Percentiles rank a stretch among this genome's conserved stretches.
phyloP scores from a whole-genome alignment of 2,113 vertebrate genomes.

The Cyanistes caeruleus region DNA sequence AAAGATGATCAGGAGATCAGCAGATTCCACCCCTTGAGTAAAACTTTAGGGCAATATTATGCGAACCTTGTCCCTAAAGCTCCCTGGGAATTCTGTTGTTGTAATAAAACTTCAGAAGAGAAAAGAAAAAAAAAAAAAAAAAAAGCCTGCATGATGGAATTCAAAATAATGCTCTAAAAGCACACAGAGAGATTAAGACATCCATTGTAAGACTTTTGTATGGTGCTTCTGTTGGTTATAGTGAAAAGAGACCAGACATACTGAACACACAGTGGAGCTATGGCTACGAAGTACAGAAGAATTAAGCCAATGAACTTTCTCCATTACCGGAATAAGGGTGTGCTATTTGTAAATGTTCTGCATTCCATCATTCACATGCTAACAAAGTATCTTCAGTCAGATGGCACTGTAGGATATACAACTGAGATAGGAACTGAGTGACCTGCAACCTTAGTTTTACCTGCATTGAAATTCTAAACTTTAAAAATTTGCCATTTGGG shows the following conservation, averaged over 20 bases:
- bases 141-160: conserved; percentile 81
- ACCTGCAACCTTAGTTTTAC: neutral
- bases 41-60: conserved; percentile 83
- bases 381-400: conserved; percentile 12
- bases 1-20: conserved; percentile 71
- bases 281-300: conserved; percentile 71
- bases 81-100: conserved; percentile 88
- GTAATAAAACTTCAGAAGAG: conserved; percentile 85
- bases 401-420: neutral
- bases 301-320: conserved; percentile 75
- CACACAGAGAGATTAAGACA: conserved; percentile 87
- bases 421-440: neutral
- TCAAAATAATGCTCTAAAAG: conserved; percentile 84
- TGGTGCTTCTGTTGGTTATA: conserved; percentile 82
- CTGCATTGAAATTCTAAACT: neutral
- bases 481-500: neutral
- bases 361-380: conserved; percentile 33
- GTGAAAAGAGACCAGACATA: conserved; percentile 82
- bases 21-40: conserved; percentile 73
- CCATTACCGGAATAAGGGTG: conserved; percentile 58
- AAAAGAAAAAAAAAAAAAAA: conserved; percentile 19
- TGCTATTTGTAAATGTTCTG: conserved; percentile 28
- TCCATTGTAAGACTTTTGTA: conserved; percentile 85
- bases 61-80: conserved; percentile 83
- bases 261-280: conserved; percentile 77